A percentile compares a stretch with the other conserved stretches of the same genome.
Evolutionary conservation across 2,113 vertebrate genomes (phyloP).

Genomic region (Oxygymnocypris stewartii): DNA sequence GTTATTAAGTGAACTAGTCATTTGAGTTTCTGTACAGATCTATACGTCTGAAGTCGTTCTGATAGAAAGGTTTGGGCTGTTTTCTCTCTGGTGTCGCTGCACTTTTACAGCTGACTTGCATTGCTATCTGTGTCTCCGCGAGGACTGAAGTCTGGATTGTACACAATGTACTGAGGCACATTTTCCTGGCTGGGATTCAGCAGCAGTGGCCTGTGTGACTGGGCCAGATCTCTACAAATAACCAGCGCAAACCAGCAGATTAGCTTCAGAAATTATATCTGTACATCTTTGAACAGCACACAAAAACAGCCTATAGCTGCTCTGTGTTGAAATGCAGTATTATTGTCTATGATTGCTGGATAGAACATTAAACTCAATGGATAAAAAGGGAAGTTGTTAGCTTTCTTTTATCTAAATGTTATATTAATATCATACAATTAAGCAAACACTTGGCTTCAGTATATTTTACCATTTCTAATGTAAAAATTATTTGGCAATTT

Average conservation of each 20-base stretch:
- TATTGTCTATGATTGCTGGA: background rate
- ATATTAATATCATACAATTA: too few species aligned
- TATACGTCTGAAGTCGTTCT: background rate
- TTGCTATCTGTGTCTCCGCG: conserved; percentile 48
- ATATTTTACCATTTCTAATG: too few species aligned
- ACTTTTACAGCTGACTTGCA: conserved; percentile 50
- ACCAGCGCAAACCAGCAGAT: background rate
- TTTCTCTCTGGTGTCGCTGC: conserved; percentile 12
- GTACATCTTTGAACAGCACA: background rate
- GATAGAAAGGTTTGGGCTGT: background rate
- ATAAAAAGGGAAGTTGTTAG: background rate
- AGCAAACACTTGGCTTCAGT: too few species aligned
- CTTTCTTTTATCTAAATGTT: background rate
- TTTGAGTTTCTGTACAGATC: background rate
- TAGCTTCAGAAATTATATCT: background rate
- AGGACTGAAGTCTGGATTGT: conserved; percentile 56
- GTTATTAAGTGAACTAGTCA: background rate
- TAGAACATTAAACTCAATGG: background rate
- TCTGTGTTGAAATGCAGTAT: background rate
- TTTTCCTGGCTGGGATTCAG: conserved; percentile 72
- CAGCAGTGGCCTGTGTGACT: conserved; percentile 52
- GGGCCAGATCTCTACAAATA: conserved; percentile 25
- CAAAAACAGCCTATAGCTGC: background rate
- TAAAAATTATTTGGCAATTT: background rate
- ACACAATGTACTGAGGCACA: conserved; percentile 73